A percentile compares a stretch with the other conserved stretches of the same genome.
phyloP scores from a whole-genome alignment of 2,113 vertebrate genomes.

The Petroica traversi region DNA sequence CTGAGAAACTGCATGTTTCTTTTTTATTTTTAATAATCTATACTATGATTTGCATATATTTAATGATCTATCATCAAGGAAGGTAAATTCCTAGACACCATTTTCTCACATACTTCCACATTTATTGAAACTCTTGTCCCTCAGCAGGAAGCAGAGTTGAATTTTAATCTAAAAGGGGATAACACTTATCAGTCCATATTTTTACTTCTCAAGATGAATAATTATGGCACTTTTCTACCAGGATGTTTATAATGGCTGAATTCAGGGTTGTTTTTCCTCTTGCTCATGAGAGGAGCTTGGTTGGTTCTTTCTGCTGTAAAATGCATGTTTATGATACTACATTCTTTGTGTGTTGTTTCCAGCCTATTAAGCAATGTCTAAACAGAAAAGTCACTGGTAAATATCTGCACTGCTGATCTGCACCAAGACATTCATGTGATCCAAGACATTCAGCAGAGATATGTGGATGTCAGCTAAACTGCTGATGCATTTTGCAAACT shows the following conservation, averaged over 20 bases:
- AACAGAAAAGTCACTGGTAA: background rate
- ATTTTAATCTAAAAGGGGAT: background rate
- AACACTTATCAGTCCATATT: background rate
- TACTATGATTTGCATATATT: background rate
- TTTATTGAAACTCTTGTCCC: background rate
- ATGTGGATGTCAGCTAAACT: background rate
- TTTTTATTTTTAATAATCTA: background rate
- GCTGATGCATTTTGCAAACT: background rate
- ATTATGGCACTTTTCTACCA: background rate
- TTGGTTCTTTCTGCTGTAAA: background rate
- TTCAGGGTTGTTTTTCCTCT: background rate
- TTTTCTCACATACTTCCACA: background rate
- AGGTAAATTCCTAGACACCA: background rate
- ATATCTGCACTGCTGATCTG: background rate
- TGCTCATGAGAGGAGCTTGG: background rate
- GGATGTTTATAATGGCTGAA: background rate
- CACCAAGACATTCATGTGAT: background rate
- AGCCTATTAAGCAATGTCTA: background rate
- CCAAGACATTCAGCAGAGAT: background rate
- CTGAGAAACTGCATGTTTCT: background rate
- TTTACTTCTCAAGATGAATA: background rate
- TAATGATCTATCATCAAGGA: background rate
- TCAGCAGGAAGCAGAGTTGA: background rate
- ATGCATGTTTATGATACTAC: background rate
- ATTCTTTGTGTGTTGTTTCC: background rate